Percentiles rank a stretch among this genome's conserved stretches.
phyloP scores from a whole-genome alignment of 2,888 invertebrate species.

The Lysandra coridon region DNA sequence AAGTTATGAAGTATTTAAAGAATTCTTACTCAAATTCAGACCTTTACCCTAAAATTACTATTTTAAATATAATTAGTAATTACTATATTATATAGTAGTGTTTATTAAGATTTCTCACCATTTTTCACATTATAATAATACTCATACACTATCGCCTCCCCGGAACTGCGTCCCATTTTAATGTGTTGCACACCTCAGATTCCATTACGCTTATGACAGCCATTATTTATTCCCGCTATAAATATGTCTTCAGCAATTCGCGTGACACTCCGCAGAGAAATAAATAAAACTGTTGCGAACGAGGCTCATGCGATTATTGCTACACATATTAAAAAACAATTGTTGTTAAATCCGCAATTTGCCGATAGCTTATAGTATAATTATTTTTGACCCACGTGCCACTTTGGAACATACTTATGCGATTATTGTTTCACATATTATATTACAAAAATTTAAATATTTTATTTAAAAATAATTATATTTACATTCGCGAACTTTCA shows the following conservation, averaged over 20 bases:
- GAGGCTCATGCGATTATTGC: slow-evolving; percentile 7
- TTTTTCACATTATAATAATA: neutral
- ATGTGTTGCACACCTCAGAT: slow-evolving; percentile 32
- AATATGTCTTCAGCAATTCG: slow-evolving; percentile 59
- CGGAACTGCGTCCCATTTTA: neutral
- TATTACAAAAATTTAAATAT: too few relatives aligned
- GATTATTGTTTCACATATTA: too few relatives aligned
- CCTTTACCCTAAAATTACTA: too few relatives aligned
- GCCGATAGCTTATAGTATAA: too few relatives aligned
- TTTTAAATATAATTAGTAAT: too few relatives aligned
- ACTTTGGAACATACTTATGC: too few relatives aligned
- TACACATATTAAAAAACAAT: neutral
- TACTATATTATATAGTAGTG: neutral
- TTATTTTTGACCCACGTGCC: too few relatives aligned
- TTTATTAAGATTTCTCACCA: neutral
- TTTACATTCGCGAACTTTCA: too few relatives aligned
- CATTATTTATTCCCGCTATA: slow-evolving; percentile 55
- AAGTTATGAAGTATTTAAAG: too few relatives aligned
- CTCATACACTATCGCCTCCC: neutral
- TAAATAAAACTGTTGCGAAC: slow-evolving; percentile 21
- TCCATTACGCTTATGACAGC: slow-evolving; percentile 38
- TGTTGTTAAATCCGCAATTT: neutral
- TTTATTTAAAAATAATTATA: too few relatives aligned
- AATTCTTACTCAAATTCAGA: too few relatives aligned
- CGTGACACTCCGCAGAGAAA: slow-evolving; percentile 32